Percentiles rank a stretch among this genome's conserved stretches.
Conservation (phyloP, 2,113 vertebrate genomes). For the chimpanzee (Pan troglodytes) region NHGRI_mPanTro3-v2.1_pri NC_072410.2:102879001-102879500, state of each 20-base stretch:
- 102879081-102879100: neutral
- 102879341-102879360: neutral
- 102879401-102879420: conserved; percentile 62
- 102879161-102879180: neutral
- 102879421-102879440: conserved; percentile 86
- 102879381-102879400: neutral
- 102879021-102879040: neutral
- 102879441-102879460: conserved; percentile 91
- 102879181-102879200: neutral
- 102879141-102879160: neutral
- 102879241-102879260: rapidly evolving
- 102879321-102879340: rapidly evolving
- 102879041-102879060: neutral
- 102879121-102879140: neutral
- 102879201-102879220: neutral
- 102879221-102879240: neutral
- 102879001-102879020: neutral
- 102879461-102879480: conserved; percentile 86
- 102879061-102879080: neutral
- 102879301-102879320: neutral
- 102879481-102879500: conserved; percentile 89
- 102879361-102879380: neutral
- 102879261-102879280: neutral
- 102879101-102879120: neutral
- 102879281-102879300: rapidly evolving